phyloP scores from a whole-genome alignment of 2,797 vertebrate species.

The Chelon labrosus region DNA sequence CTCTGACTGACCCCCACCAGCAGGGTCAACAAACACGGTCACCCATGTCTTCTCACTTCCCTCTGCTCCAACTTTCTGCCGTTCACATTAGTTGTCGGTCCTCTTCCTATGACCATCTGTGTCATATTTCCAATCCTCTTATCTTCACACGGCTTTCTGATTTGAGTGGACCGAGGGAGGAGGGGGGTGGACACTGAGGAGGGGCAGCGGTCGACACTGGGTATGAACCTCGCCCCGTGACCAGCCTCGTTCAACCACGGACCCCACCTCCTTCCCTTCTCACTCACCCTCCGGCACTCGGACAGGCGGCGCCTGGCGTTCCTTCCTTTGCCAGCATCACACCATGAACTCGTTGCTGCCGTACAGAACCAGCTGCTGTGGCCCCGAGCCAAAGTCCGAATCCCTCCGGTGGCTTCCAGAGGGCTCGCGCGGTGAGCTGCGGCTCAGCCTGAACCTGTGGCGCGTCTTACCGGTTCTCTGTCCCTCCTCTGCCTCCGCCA shows the following conservation, averaged over 20 bases:
- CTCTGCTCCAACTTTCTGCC: conserved; percentile 16
- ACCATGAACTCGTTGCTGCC: conserved; percentile 98
- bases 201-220: conserved; percentile 31
- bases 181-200: conserved; percentile 41
- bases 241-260: conserved; percentile 32
- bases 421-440: conserved; percentile 90
- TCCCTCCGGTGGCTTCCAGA: conserved; percentile 85
- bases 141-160: conserved; percentile 1
- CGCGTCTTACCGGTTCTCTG: conserved; percentile 89
- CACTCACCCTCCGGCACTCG: conserved; percentile 2
- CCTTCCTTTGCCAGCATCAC: conserved; percentile 73
- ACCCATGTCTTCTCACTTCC: conserved; percentile 4
- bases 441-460: conserved; percentile 90
- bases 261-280: conserved; percentile 35
- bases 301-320: conserved; percentile 15
- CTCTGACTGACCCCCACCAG: conserved; percentile 37
- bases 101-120: conserved; percentile 12
- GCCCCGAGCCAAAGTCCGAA: conserved; percentile 81
- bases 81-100: conserved; percentile 17
- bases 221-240: conserved; percentile 25
- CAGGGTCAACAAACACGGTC: conserved; percentile 34
- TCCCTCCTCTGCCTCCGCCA: conserved; percentile 64
- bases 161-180: conserved; percentile 34
- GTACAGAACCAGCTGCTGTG: conserved; percentile 90
- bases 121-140: conserved; percentile 12